Evolutionary conservation across 2,113 vertebrate species (phyloP).

Genomic region (Synodontis membranacea): DNA sequence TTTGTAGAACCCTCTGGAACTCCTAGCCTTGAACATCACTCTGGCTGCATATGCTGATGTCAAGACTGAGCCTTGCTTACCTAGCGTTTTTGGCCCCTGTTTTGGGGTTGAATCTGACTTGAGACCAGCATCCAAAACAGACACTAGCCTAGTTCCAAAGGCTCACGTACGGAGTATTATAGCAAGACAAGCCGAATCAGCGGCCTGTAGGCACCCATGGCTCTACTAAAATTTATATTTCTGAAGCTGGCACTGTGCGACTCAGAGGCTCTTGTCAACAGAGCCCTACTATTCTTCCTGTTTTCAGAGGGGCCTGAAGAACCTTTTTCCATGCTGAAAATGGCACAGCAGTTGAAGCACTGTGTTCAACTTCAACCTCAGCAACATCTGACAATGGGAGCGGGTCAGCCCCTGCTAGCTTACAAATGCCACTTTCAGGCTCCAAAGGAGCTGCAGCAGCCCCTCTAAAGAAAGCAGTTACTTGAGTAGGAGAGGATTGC

Average conservation of each 20-base stretch:
- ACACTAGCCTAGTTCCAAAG: neutral
- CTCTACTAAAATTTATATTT: neutral
- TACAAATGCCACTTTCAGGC: neutral
- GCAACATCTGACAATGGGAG: neutral
- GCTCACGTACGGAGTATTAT: neutral
- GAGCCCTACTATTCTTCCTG: neutral
- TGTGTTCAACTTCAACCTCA: neutral
- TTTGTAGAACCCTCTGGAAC: neutral
- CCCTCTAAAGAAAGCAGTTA: neutral
- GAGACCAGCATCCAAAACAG: too few species aligned
- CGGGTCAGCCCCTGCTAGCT: neutral
- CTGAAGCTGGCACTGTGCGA: neutral
- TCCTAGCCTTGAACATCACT: neutral
- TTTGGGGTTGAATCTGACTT: neutral
- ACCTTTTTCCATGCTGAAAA: neutral
- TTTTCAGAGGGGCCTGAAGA: neutral
- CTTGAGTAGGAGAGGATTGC: neutral
- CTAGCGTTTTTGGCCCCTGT: neutral
- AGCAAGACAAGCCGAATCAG: neutral
- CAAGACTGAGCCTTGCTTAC: neutral
- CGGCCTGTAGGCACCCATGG: neutral
- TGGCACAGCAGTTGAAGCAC: neutral
- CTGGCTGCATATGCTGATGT: neutral
- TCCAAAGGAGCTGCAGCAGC: neutral
- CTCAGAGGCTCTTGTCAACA: neutral